Evolutionary conservation across 2,113 vertebrate genomes (phyloP).

Genomic region (Serilophus lunatus): DNA sequence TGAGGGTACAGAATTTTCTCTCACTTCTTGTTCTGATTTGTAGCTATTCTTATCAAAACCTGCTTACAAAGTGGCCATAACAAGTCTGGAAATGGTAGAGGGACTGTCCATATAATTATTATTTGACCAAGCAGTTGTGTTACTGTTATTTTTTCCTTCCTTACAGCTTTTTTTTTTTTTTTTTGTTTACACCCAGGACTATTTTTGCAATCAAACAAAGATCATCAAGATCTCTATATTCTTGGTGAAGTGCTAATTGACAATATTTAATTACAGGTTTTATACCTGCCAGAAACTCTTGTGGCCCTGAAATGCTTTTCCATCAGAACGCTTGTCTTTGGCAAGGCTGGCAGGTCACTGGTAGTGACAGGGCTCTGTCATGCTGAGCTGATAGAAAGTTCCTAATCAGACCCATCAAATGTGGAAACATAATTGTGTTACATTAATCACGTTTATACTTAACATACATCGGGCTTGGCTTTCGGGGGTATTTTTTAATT

Average conservation of each 20-base stretch:
- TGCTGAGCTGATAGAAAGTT: constrained; percentile 1
- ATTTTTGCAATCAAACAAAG: neutral
- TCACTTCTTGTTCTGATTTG: neutral
- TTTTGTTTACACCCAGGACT: neutral
- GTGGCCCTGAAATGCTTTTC: neutral
- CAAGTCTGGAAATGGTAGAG: neutral
- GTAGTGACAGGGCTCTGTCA: neutral
- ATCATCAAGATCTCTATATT: neutral
- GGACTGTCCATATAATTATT: neutral
- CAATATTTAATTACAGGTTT: neutral
- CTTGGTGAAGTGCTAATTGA: neutral
- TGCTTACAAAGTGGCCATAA: neutral
- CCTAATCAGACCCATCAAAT: constrained; percentile 64
- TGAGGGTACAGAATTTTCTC: neutral
- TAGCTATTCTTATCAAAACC: neutral
- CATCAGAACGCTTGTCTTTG: neutral
- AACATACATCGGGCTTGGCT: constrained; percentile 75
- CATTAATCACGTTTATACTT: constrained; percentile 84
- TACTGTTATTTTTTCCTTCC: neutral
- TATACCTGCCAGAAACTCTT: neutral
- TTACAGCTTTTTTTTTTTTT: neutral
- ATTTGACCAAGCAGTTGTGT: neutral
- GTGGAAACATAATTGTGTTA: constrained; percentile 57
- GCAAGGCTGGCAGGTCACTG: neutral
- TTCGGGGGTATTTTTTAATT: constrained; percentile 85